phyloP scores from a whole-genome alignment of 30 jellyfish, hydroid and myxozoan species.

The Cassiopea andromeda region DNA sequence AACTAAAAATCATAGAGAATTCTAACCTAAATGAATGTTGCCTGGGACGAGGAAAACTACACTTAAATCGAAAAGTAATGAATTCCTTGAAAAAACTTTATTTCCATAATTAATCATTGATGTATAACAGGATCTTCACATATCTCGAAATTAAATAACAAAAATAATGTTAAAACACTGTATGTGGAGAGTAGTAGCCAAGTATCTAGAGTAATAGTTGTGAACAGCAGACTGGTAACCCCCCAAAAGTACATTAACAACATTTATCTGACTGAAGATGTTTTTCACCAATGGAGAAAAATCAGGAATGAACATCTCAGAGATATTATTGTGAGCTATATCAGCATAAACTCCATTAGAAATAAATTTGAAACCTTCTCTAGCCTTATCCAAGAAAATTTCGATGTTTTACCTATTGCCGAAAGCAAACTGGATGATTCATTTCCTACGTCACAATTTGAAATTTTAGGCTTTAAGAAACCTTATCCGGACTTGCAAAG shows the following conservation, averaged over 20 bases:
- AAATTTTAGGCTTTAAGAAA: constrained; percentile 25
- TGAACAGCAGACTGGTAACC: constrained; percentile 26
- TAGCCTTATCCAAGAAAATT: constrained; percentile 33
- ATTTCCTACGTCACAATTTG: constrained; percentile 37
- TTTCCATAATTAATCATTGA: no score
- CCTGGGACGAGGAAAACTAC: constrained; percentile 31
- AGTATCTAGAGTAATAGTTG: constrained; percentile 44
- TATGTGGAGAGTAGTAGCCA: constrained; percentile 11
- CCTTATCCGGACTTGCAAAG: constrained; percentile 36
- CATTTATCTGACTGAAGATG: neutral
- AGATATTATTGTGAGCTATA: constrained; percentile 11
- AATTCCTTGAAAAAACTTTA: no score
- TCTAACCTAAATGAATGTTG: constrained; percentile 4
- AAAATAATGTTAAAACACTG: constrained; percentile 13
- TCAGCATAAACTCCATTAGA: constrained; percentile 30
- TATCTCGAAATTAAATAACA: constrained; percentile 36
- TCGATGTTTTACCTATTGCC: constrained; percentile 22
- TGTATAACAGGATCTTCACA: no score
- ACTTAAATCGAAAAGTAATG: constrained; percentile 31
- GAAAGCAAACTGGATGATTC: constrained; percentile 45
- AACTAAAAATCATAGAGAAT: constrained; percentile 31
- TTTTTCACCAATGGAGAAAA: constrained; percentile 8
- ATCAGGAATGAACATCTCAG: constrained; percentile 9
- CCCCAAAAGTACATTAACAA: neutral
- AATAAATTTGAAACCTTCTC: constrained; percentile 5